phyloP scores from a whole-genome alignment of 2,113 vertebrate species.

The Diadophis punctatus region DNA sequence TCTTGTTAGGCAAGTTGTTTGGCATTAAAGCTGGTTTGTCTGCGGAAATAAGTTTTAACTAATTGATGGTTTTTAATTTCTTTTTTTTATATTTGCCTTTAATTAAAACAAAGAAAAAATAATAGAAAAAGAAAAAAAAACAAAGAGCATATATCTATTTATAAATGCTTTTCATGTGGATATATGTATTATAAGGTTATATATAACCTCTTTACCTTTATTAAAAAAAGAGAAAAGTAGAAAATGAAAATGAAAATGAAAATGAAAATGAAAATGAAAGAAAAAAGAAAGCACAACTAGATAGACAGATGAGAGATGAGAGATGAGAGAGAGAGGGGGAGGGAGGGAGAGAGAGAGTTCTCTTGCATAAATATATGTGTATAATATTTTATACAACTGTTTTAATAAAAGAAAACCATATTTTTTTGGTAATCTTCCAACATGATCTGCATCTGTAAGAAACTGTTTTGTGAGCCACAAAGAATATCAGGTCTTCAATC shows the following conservation, averaged over 20 bases:
- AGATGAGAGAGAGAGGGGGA: too few relatives aligned
- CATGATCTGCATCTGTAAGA: neutral
- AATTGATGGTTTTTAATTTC: neutral
- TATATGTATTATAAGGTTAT: neutral
- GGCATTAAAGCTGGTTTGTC: neutral
- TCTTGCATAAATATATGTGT: neutral
- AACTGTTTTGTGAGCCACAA: neutral
- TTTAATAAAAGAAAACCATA: neutral
- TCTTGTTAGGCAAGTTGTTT: neutral
- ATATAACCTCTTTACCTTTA: neutral
- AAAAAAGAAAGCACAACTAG: neutral
- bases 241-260: neutral
- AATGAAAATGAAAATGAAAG: neutral
- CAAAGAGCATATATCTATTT: neutral
- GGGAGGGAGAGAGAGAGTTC: neutral
- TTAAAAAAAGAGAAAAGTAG: neutral
- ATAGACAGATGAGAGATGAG: neutral
- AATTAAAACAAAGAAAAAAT: neutral
- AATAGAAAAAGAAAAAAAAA: neutral
- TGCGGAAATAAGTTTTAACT: neutral
- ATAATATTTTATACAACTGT: neutral
- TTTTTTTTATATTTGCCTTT: neutral
- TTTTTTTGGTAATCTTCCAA: neutral
- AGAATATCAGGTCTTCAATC: neutral
- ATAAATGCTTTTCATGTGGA: neutral